Conservation (phyloP, 2,888 invertebrate species). For the Cinara cedri region DNA sequence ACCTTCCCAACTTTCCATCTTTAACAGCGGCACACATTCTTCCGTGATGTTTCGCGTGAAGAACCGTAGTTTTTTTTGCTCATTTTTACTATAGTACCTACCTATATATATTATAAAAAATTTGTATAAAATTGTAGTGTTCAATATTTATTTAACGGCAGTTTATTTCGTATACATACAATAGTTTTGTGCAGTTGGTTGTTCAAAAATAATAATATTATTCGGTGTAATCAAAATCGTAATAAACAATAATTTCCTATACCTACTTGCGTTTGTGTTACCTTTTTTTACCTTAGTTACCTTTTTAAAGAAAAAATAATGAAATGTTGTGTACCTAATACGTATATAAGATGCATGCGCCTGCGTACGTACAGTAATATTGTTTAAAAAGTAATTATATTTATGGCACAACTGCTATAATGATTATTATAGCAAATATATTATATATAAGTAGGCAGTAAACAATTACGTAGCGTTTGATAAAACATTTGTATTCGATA, state of each 20-base stretch:
- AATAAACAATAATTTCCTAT: slow-evolving; percentile 6
- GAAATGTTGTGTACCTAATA: not conserved
- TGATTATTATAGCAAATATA: not conserved
- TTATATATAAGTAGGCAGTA: not conserved
- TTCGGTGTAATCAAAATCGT: not conserved
- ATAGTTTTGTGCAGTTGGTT: not conserved
- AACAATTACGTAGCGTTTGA: not conserved
- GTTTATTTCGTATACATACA: not conserved
- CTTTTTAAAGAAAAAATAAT: too few relatives aligned
- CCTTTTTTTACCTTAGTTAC: too few relatives aligned
- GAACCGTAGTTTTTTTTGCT: not conserved
- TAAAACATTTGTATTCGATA: slow-evolving; percentile 20
- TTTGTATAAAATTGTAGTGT: too few relatives aligned
- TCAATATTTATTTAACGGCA: too few relatives aligned
- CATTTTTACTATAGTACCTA: too few relatives aligned
- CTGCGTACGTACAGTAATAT: not conserved
- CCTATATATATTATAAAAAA: too few relatives aligned
- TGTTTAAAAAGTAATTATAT: slow-evolving; percentile 9
- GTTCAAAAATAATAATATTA: not conserved
- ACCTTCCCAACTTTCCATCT: too few relatives aligned
- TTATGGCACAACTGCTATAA: not conserved
- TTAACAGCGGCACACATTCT: too few relatives aligned
- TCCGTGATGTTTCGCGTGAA: too few relatives aligned
- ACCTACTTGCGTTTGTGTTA: too few relatives aligned
- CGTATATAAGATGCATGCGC: too few relatives aligned